Evolutionary conservation across 2,113 vertebrate genomes (phyloP).

Genomic region (Xiphias gladius): DNA sequence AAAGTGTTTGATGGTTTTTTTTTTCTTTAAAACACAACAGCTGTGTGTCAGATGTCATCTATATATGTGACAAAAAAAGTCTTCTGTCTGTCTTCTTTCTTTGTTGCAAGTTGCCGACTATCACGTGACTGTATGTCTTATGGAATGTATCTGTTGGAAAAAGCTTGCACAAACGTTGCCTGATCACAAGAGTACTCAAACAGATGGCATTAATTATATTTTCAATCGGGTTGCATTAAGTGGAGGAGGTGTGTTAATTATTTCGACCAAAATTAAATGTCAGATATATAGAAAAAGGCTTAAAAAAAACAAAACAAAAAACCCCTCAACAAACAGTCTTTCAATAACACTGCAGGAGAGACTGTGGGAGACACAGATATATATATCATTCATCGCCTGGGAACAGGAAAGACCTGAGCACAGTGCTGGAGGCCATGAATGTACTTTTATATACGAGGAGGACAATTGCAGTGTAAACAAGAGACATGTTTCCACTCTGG

Average conservation of each 20-base stretch:
- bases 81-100: too few relatives aligned
- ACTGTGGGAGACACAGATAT: background rate
- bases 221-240: conserved; percentile 43
- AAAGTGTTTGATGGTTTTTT: too few relatives aligned
- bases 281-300: conserved; percentile 8
- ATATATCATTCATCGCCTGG: background rate
- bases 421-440: conserved; percentile 10
- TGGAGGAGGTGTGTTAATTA: conserved; percentile 44
- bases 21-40: too few relatives aligned
- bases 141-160: too few relatives aligned
- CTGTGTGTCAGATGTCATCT: too few relatives aligned
- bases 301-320: too few relatives aligned
- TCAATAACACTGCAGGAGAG: background rate
- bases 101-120: too few relatives aligned
- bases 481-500: background rate
- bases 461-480: background rate
- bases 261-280: conserved; percentile 40
- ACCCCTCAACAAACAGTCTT: background rate
- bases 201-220: conserved; percentile 42
- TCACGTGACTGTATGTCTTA: too few relatives aligned
- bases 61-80: too few relatives aligned
- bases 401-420: background rate
- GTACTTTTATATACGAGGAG: background rate
- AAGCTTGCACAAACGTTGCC: background rate
- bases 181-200: conserved; percentile 21